Evolutionary conservation across 2,113 vertebrate species (phyloP).

Genomic region (Syngnathus typhle): DNA sequence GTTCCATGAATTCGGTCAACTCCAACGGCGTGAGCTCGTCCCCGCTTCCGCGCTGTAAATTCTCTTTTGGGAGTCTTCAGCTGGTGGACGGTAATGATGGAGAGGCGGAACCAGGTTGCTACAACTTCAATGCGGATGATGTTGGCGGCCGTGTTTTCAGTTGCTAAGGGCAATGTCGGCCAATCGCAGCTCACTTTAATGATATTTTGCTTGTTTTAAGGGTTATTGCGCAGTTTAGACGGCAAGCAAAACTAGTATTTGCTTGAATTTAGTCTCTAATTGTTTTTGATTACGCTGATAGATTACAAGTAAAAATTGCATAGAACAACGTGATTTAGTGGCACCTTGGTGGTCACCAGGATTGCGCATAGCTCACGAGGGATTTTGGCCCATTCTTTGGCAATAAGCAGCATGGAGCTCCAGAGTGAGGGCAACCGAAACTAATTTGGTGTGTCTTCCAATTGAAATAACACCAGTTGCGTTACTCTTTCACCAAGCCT

Average conservation of each 20-base stretch:
- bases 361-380: too few species aligned
- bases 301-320: background rate
- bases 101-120: slow-evolving; percentile 57
- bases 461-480: too few species aligned
- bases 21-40: slow-evolving; percentile 37
- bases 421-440: too few species aligned
- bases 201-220: background rate
- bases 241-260: background rate
- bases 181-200: background rate
- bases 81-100: slow-evolving; percentile 73
- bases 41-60: slow-evolving; percentile 60
- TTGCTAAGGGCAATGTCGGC: slow-evolving; percentile 44
- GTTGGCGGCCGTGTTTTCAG: slow-evolving; percentile 67
- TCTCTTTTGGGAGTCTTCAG: slow-evolving; percentile 69
- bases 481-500: too few species aligned
- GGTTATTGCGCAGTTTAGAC: background rate
- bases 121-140: slow-evolving; percentile 74
- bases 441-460: background rate
- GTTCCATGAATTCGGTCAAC: slow-evolving; percentile 57
- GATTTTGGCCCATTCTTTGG: too few species aligned
- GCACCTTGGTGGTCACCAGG: too few species aligned
- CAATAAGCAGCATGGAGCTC: too few species aligned
- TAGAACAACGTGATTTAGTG: background rate
- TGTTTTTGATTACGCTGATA: background rate
- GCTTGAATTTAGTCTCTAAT: background rate